These are phyloP conservation scores for Hydrolagus affinis DNA, from an alignment of 2,113 vertebrate genomes.

Conservation along the genomic window DNA sequence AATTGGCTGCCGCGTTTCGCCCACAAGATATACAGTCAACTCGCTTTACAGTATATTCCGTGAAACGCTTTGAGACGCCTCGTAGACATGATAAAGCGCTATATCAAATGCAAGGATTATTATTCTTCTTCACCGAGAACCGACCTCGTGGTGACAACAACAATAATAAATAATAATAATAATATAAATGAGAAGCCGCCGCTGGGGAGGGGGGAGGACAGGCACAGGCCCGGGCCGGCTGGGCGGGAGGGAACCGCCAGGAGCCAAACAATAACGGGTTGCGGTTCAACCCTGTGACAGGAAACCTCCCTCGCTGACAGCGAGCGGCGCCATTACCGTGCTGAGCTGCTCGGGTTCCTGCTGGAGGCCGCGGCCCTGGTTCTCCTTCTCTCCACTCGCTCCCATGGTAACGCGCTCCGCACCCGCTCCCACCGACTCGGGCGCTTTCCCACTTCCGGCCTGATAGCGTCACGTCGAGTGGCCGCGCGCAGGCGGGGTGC, in stretches of 20 bases:
- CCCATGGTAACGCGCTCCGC: constrained; percentile 7
- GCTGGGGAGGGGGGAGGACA: neutral
- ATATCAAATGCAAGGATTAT: no score
- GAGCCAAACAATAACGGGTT: neutral
- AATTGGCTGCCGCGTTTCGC: no score
- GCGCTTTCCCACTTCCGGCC: neutral
- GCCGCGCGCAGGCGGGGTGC: no score
- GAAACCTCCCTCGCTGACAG: neutral
- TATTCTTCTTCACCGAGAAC: no score
- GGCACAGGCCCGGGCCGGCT: neutral
- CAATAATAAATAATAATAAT: no score
- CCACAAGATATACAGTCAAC: no score
- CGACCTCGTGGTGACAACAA: no score
- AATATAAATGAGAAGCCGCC: no score
- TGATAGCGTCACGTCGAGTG: neutral
- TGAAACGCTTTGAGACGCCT: no score
- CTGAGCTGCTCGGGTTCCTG: neutral
- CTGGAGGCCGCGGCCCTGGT: neutral
- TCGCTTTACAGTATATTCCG: no score
- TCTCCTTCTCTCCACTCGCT: neutral
- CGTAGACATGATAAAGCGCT: no score
- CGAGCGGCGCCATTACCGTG: neutral
- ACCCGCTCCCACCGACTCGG: neutral
- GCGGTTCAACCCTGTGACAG: neutral
- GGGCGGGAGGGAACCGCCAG: neutral